Evolutionary conservation across 2,113 vertebrate genomes (phyloP).

Genomic region (Nycticebus coucang): DNA sequence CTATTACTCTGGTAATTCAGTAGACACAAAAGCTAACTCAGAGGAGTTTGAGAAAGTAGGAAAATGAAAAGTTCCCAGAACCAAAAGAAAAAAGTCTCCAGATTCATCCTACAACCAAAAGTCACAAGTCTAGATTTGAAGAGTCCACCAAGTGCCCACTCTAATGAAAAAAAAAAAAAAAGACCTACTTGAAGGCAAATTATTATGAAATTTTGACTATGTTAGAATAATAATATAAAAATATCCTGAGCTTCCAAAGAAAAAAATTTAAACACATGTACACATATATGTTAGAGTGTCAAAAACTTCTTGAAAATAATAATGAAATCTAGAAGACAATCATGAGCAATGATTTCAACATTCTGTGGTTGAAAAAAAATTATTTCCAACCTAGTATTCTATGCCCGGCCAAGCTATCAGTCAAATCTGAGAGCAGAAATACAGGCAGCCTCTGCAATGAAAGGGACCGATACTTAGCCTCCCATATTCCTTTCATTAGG

Average conservation of each 20-base stretch:
- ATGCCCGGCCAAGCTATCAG: not conserved
- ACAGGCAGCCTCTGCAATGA: not conserved
- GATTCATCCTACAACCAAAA: not conserved
- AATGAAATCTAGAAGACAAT: constrained; percentile 5
- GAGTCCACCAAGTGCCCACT: not conserved
- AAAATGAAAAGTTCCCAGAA: not conserved
- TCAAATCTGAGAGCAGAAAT: not conserved
- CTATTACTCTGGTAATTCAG: not conserved
- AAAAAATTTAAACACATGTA: not conserved
- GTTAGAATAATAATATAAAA: not conserved
- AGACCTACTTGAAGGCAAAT: not conserved
- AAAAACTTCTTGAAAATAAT: not conserved
- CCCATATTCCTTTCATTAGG: not conserved
- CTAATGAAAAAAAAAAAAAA: not conserved
- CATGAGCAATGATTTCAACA: not conserved
- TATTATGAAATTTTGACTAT: not conserved
- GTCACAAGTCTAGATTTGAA: not conserved
- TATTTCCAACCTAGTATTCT: constrained; percentile 42
- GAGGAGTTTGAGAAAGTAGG: not conserved
- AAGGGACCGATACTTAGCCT: not conserved
- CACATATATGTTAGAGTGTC: not conserved
- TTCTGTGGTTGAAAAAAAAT: not conserved
- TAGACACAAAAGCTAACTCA: not conserved
- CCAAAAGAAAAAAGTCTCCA: constrained; percentile 3
- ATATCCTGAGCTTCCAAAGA: not conserved